phyloP scores from a whole-genome alignment of 2,888 invertebrate genomes.

The Crematogaster levior region DNA sequence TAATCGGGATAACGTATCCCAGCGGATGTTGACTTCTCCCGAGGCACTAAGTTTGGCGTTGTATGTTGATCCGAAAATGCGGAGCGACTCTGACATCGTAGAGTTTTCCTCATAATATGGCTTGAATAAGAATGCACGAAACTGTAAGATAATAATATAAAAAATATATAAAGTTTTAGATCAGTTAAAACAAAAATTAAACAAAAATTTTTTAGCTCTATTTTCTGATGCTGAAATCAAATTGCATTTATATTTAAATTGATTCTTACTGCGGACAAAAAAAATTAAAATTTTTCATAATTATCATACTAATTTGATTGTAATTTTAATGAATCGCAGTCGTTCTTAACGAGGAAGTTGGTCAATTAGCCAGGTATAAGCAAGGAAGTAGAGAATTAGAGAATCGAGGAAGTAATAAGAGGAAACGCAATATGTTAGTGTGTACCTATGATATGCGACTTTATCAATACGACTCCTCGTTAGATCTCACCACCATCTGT shows the following conservation, averaged over 20 bases:
- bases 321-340: not conserved
- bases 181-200: not conserved
- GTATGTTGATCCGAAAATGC: not conserved
- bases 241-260: not conserved
- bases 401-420: not conserved
- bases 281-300: too few relatives aligned
- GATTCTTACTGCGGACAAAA: not conserved
- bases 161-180: not conserved
- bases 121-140: not conserved
- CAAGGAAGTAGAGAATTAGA: too few relatives aligned
- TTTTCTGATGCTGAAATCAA: not conserved
- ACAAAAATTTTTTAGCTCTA: not conserved
- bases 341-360: not conserved
- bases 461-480: conserved; percentile 24
- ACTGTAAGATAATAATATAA: not conserved
- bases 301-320: not conserved
- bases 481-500: conserved; percentile 59
- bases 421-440: conserved; percentile 13
- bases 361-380: not conserved
- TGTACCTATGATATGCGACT: conserved; percentile 36
- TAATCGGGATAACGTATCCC: not conserved
- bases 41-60: not conserved
- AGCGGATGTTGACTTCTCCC: not conserved
- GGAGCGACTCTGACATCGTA: not conserved
- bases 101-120: too few relatives aligned